Conservation (phyloP, 1,140 invertebrate species). For the Trichonephila inaurata region DNA sequence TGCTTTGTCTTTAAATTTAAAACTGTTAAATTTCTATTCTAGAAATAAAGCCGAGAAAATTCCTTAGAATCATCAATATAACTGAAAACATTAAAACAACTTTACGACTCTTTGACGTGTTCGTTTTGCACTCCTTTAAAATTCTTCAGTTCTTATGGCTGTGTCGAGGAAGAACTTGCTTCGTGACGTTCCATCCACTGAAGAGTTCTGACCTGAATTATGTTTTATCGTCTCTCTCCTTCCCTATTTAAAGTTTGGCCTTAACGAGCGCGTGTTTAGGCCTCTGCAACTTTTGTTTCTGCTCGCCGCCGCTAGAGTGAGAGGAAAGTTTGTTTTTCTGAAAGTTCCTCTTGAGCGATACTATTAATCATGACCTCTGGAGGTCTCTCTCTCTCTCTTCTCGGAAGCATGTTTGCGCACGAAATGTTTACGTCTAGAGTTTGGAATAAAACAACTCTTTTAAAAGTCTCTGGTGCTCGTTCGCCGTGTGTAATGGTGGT, state of each 20-base stretch:
- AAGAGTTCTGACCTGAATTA: slow-evolving; percentile 15
- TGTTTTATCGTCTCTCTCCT: slow-evolving; percentile 2
- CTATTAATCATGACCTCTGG: slow-evolving; percentile 5
- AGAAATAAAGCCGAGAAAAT: no score
- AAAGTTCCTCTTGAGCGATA: neutral
- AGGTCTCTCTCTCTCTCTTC: neutral
- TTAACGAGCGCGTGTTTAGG: neutral
- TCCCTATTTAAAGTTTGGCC: neutral
- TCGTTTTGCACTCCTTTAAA: neutral
- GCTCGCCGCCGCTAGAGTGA: neutral
- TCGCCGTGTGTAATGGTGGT: neutral
- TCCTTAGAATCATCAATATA: no score
- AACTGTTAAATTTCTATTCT: no score
- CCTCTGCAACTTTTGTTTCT: neutral
- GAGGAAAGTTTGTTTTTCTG: neutral
- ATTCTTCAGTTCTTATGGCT: neutral
- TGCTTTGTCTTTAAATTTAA: no score
- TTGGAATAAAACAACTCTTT: neutral
- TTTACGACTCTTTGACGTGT: neutral
- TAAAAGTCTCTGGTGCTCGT: neutral
- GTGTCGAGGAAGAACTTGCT: neutral
- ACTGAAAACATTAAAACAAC: no score
- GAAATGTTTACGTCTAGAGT: neutral
- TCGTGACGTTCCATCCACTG: neutral
- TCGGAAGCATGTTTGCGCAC: neutral